These are phyloP conservation scores for Psittacula derbiana DNA, from an alignment of 2,797 vertebrate species.

Conservation along the genomic window DNA sequence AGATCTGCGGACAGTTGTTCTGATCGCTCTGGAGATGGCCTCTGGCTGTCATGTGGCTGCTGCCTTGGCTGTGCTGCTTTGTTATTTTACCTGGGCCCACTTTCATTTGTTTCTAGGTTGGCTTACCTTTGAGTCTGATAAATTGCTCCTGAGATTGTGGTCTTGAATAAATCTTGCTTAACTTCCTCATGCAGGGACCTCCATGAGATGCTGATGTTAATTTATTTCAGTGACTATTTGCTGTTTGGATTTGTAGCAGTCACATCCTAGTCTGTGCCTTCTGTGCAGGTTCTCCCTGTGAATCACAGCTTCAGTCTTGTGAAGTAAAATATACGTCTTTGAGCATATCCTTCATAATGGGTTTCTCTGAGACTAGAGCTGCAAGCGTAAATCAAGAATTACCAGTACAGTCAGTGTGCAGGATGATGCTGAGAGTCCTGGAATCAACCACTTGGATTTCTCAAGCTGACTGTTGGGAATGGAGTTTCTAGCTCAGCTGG, in stretches of 20 bases:
- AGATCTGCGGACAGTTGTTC: constrained; percentile 34
- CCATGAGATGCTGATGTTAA: not conserved
- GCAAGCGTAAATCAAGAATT: not conserved
- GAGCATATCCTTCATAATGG: not conserved
- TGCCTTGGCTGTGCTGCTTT: not conserved
- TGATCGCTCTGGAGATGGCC: constrained; percentile 12
- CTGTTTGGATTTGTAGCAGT: not conserved
- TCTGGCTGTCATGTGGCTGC: constrained; percentile 32
- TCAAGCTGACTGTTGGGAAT: not conserved
- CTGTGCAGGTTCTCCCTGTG: not conserved
- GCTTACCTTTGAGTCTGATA: constrained; percentile 19
- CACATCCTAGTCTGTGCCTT: not conserved
- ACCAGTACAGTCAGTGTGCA: not conserved
- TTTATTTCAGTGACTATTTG: not conserved
- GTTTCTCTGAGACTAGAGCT: not conserved
- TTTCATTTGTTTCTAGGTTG: constrained; percentile 10
- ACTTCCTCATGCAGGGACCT: not conserved
- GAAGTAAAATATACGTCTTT: constrained; percentile 24
- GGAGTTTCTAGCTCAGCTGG: not conserved
- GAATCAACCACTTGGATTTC: not conserved
- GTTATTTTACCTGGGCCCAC: constrained; percentile 31
- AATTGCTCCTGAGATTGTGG: not conserved
- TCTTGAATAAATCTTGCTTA: constrained; percentile 30
- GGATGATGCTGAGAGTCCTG: not conserved
- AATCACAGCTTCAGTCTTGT: constrained; percentile 7